Percentiles rank a stretch among this genome's conserved stretches.
These are phyloP conservation scores for Augiades crinisus DNA, from an alignment of 2,888 invertebrate species.

Conservation along the genomic window DNA sequence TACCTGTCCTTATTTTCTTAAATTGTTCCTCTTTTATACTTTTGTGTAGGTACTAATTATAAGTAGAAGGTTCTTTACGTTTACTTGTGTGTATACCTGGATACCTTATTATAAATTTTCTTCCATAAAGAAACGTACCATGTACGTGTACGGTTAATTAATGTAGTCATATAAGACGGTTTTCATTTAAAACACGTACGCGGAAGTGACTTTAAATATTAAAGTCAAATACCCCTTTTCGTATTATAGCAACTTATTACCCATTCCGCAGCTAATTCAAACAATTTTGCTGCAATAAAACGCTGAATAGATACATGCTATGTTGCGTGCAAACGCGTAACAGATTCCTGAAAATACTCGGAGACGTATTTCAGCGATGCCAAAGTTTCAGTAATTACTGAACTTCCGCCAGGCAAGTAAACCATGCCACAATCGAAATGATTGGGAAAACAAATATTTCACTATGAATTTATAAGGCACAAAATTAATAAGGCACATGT, in stretches of 20 bases:
- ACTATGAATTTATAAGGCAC: neutral
- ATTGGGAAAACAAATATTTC: neutral
- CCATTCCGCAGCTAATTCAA: constrained; percentile 4
- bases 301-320: constrained; percentile 18
- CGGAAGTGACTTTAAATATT: no score
- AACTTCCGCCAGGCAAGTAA: constrained; percentile 5
- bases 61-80: no score
- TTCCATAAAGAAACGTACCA: no score
- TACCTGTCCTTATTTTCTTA: no score
- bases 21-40: no score
- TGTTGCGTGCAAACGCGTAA: constrained; percentile 23
- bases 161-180: no score
- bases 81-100: no score
- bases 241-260: neutral
- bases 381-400: constrained; percentile 20
- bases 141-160: no score
- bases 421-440: neutral
- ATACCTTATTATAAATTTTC: no score
- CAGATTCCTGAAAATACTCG: constrained; percentile 9
- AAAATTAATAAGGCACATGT: no score
- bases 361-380: constrained; percentile 12
- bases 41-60: no score
- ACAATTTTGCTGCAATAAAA: constrained; percentile 10
- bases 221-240: neutral
- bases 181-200: no score